Evolutionary conservation across 2,888 invertebrate species (phyloP), one percentile per base, ranked within the genome.

Genomic region (Shargacucullia verbasci): DNA sequence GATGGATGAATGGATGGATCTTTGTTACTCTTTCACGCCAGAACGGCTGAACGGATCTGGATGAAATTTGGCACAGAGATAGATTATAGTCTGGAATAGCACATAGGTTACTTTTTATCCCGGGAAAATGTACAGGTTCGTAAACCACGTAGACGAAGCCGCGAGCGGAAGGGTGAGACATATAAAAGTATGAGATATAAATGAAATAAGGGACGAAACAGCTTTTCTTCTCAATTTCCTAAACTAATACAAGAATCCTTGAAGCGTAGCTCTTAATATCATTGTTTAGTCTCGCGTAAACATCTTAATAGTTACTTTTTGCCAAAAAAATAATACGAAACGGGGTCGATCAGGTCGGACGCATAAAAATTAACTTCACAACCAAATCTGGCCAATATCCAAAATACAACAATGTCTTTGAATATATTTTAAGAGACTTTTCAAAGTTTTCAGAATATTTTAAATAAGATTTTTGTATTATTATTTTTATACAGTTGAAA

Each of bases 291-390:
- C 44, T 41, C 9, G 27, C 50, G 38, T 58, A 57, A 63, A 70
- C 15, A 48, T 57, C 70, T 44, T 48, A 50, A 57, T 41, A 58
- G 48, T 33, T 27, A 58, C 12, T 45, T 47, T 52, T 54, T 58
- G 58, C 48, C 41, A 61, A 67, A 58, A 52, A 49, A 20, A 41
- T 20, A 13, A 20, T 38, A 40, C 34, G 20, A 37, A 50, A 8
- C 9, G 53, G 52, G 49, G 63, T 58, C 73, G 31, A 73, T 58
- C 68, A 52, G 62, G 68, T 68, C 58, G 31, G 35, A 62, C 48
- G 43, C 33, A 72, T 68, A 55, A 55, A 69, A 70, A 74, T 70
- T 61, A 65, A 71, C 31, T 57, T 71, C 54, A 52, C 38, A 33
- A 38, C 43, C 27, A 15, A 58, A 52, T 48, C 68, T 72, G 72